Base-by-base conservation (phyloP, 2,797 vertebrate species). In the Rhinatrema bivittatum region DNA sequence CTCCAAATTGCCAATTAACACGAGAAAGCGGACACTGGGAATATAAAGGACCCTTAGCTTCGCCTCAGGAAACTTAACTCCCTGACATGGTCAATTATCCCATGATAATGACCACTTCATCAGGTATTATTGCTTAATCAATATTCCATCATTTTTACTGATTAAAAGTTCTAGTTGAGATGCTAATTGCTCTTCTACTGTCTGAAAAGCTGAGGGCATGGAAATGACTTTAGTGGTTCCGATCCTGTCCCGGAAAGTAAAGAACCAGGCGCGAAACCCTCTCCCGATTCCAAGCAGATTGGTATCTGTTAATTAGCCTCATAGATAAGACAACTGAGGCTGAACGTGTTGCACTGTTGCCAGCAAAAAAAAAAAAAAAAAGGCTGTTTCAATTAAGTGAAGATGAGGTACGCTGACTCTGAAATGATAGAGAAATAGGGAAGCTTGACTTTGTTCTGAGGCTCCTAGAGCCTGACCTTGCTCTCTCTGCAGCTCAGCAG, bases 281-380 rank as follows among this genome's bases (percentile, higher is more conserved):
- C n/a, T n/a, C n/a, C n/a, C n/a, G n/a, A n/a, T n/a, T n/a, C n/a
- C n/a, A n/a, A n/a, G n/a, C n/a, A n/a, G n/a, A n/a, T 48, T 48
- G 40, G 40, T 31, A 40, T 49, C 36, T 29, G 49, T 54, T 54
- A 44, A 54, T 54, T 54, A 49, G 45, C 11, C 26, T 10, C 23
- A 16, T 32, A 49, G 36, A 44, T 47, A 39, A 48, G 36, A 37
- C 41, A 25, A 55, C 29, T 33, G 25, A 45, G 41, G 41, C 41
- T 37, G 36, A 41, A 36, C 28, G 39, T 39, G 50, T 37, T 46
- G 37, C 41, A 36, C 20, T 23, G 37, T 46, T 46, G 43, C 50
- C 43, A 44, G 39, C 32, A 42, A 44, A 44, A n/a, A 48, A 28
- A 18, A 44, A 39, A 32, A 42, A 44, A 44, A n/a, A 48, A 28